Evolutionary conservation across 1,140 invertebrate species (phyloP).

Genomic region (Drosophila ananassae): DNA sequence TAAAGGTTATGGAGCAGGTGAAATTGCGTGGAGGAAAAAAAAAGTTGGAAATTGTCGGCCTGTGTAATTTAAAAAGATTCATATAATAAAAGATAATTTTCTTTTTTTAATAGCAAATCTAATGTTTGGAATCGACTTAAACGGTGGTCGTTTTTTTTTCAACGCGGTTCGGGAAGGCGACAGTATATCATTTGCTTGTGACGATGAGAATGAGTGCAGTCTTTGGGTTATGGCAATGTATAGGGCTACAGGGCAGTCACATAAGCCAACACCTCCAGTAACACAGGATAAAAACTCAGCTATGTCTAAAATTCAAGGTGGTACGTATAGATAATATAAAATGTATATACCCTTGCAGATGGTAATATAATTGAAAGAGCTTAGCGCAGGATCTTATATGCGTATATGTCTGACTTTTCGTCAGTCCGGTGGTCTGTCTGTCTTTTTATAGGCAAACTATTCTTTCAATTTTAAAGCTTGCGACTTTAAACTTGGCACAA

Average conservation of each 20-base stretch:
- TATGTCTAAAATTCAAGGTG: conserved; percentile 94
- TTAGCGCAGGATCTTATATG: too few species aligned
- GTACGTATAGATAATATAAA: conserved; percentile 37
- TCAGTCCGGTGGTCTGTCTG: too few species aligned
- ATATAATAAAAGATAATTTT: background rate
- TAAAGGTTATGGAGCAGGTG: too few species aligned
- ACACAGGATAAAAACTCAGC: conserved; percentile 94
- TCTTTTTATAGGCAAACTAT: too few species aligned
- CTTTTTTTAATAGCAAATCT: conserved; percentile 88
- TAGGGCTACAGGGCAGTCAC: conserved; percentile 98
- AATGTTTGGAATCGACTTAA: conserved; percentile 94
- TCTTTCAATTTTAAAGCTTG: too few species aligned
- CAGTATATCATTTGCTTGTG: conserved; percentile 97
- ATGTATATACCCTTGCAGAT: too few species aligned
- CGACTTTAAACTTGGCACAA: too few species aligned
- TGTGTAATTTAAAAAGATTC: background rate
- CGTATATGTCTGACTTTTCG: too few species aligned
- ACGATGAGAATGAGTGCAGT: conserved; percentile 99
- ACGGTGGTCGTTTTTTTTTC: conserved; percentile 97
- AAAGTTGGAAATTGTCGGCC: too few species aligned
- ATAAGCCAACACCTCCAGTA: conserved; percentile 97
- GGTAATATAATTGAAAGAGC: too few species aligned
- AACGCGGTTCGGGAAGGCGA: conserved; percentile 99
- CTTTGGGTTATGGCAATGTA: conserved; percentile 99
- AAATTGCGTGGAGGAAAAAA: too few species aligned